Conservation (phyloP, 2,797 vertebrate genomes). For the Heterohyrax brucei region DNA sequence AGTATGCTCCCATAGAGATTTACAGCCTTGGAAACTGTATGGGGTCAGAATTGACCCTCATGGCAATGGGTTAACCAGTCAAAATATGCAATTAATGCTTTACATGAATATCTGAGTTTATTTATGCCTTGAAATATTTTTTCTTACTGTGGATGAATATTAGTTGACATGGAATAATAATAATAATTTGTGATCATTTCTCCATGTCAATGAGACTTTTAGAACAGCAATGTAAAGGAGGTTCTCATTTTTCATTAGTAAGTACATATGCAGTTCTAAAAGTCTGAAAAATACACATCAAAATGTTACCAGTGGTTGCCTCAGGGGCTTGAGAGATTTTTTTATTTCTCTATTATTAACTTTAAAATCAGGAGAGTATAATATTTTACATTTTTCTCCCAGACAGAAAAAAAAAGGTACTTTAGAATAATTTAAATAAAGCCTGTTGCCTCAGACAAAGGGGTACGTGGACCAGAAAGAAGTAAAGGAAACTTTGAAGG, state of each 20-base stretch:
- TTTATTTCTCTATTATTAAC: background rate
- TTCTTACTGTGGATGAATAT: background rate
- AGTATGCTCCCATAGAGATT: too few relatives aligned
- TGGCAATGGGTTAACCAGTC: background rate
- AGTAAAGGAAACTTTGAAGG: background rate
- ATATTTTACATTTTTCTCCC: background rate
- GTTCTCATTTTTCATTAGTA: background rate
- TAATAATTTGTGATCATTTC: background rate
- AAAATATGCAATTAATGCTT: background rate
- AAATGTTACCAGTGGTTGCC: background rate
- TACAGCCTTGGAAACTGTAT: too few relatives aligned
- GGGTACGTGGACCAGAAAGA: background rate
- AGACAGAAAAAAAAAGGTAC: background rate
- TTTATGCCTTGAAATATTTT: background rate
- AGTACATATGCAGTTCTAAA: background rate
- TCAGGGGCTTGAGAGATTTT: constrained; percentile 7
- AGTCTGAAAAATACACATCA: background rate
- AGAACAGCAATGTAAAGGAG: background rate
- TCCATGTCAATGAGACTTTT: background rate
- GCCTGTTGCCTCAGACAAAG: background rate
- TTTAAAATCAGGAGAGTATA: background rate
- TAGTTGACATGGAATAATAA: background rate
- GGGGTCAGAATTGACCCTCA: too few relatives aligned
- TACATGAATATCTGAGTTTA: background rate
- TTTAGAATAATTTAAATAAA: background rate